Base-by-base conservation (phyloP, 1,140 invertebrate species). In the Neodiprion virginianus region DNA sequence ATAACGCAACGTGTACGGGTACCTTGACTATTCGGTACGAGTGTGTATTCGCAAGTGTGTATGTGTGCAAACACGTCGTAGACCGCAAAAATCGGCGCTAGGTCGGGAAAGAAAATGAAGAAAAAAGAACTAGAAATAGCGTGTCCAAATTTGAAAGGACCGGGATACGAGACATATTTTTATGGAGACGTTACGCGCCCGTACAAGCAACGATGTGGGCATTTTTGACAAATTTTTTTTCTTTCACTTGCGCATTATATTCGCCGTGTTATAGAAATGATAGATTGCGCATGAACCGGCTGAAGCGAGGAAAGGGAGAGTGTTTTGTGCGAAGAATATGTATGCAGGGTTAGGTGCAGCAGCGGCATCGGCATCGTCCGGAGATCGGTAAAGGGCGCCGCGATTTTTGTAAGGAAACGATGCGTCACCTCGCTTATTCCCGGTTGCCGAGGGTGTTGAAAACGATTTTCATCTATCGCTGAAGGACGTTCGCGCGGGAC, bases 161-260 rank as follows among this genome's bases (percentile, higher is more conserved):
- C n/a, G 8, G 53, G 53, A 40, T 5, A 40, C 28, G n/a, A 61
- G 53, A 61, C n/a, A 17, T 61, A 61, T 61, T 61, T 61, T 61
- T 61, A 61, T 61, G 53, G 53, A 61, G 53, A 61, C 53, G 53
- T 61, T 61, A 61, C 8, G n/a, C 11, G 11, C 53, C 53, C 8
- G 11, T 61, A 61, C 53, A 61, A 61, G 11, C 53, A 17, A 17
- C 53, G 11, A 61, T 40, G 53, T 61, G 53, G 53, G 53, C 53
- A 61, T 61, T 61, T 40, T 61, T 61, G 53, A 61, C 53, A 61
- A 61, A 61, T 61, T 61, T 61, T 61, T 53, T 12, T 61, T 61
- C 53, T 17, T 12, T 61, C 53, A 61, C n/a, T 61, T 8, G 28
- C 28, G 28, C 53, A 61, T 17, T 61, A 17, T 61, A 61, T 61